Evolutionary conservation across 2,113 vertebrate species (phyloP).

Genomic region (Saimiri boliviensis): DNA sequence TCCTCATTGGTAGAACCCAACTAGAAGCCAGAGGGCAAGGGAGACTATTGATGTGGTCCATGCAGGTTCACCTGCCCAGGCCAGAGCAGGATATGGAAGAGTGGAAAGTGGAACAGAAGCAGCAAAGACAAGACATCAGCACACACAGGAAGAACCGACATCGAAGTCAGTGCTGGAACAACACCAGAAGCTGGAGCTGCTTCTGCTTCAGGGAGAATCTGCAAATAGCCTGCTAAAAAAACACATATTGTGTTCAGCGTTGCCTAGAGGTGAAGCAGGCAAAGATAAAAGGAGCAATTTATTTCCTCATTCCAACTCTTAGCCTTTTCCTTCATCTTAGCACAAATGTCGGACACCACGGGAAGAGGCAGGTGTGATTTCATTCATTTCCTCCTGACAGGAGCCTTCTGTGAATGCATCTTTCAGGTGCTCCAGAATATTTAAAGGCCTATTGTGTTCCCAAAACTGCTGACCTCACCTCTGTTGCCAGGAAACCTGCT

Average conservation of each 20-base stretch:
- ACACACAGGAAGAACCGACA: neutral
- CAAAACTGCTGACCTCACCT: constrained; percentile 11
- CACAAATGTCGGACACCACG: neutral
- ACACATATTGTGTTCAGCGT: neutral
- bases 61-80: neutral
- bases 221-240: neutral
- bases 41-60: neutral
- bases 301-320: neutral
- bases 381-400: neutral
- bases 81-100: neutral
- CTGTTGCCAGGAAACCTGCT: constrained; percentile 48
- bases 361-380: neutral
- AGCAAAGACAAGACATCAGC: neutral
- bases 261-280: neutral
- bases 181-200: neutral
- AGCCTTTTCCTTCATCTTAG: neutral
- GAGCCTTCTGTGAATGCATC: neutral
- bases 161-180: neutral
- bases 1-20: neutral
- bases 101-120: rapidly evolving
- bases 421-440: constrained; percentile 8
- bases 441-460: constrained; percentile 6
- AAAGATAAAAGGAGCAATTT: neutral
- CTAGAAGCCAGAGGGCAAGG: neutral
- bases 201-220: neutral